Percentiles rank a stretch among this genome's conserved stretches.
Evolutionary conservation across 2,797 vertebrate genomes (phyloP).

Genomic region (Todus mexicanus): DNA sequence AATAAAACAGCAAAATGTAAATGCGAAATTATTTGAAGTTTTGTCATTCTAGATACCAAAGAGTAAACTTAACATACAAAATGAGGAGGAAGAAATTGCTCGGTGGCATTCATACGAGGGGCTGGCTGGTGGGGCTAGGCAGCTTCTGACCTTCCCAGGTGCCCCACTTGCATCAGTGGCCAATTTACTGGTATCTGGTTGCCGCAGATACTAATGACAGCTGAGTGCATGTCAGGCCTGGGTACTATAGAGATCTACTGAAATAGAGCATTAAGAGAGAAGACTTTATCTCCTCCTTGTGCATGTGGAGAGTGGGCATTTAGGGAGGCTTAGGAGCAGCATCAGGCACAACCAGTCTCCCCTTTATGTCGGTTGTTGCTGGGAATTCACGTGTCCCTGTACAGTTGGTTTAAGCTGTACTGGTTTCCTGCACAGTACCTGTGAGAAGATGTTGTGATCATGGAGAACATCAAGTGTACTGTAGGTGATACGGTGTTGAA

Average conservation of each 20-base stretch:
- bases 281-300: neutral
- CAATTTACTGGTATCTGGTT: neutral
- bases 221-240: neutral
- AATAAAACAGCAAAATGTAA: neutral
- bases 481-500: neutral
- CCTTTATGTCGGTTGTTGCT: neutral
- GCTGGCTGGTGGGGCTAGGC: neutral
- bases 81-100: neutral
- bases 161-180: neutral
- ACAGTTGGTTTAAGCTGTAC: neutral
- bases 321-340: neutral
- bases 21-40: neutral
- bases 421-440: neutral
- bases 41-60: neutral
- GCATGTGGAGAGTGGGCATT: neutral
- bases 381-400: neutral
- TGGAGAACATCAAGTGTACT: rapidly evolving
- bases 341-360: neutral
- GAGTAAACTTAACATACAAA: neutral
- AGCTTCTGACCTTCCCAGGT: neutral
- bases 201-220: neutral
- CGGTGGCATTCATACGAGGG: neutral
- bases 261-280: neutral
- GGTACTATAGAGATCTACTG: neutral
- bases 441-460: neutral